Evolutionary conservation across 2,888 invertebrate genomes (phyloP), one percentile per base, ranked within the genome.

Genomic region (Tortrix viridana): DNA sequence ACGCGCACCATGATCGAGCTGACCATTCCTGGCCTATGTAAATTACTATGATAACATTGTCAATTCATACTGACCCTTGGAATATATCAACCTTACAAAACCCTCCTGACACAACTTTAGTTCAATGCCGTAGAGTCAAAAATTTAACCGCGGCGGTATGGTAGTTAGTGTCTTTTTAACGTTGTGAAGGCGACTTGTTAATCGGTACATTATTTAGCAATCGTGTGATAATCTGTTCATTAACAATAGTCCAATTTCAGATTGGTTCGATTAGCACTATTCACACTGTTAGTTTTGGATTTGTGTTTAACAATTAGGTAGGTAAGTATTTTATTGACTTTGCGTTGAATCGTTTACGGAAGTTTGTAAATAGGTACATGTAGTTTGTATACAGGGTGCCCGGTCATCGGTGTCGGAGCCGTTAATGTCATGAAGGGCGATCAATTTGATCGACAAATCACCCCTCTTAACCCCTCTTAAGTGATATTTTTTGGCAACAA

Each of bases 31-130:
- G 77, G 79, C 74, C 66, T 65, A 73, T 80, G 81, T 84, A 82
- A 85, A 85, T 82, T 79, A 75, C 74, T 80, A 77, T 79, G 77
- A 79, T 75, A 81, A 81, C 75, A 79, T 77, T 67, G 65, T 64
- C 72, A 76, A 67, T 69, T 70, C 66, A 63, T 64, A 66, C 67
- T 60, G 43, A 41, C 20, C 41, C 38, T 60, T 62, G 55, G 60
- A 48, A 41, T 38, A 46, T 26, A 50, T 55, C 48, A 19, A 20
- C 56, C 65, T 63, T 50, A 22, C 41, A 49, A 57, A 9, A n/a
- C 37, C 18, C 20, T 9, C 64, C 64, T 37, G 55, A 41, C 52
- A 68, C 23, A 61, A 54, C 38, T 12, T 67, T 32, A 32, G 37
- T 37, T 26, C 12, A 41, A 48, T 38, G 14, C n/a, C 20, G n/a